Evolutionary conservation across 2,797 vertebrate genomes (phyloP).

Genomic region (Schizopygopsis malacanthus): DNA sequence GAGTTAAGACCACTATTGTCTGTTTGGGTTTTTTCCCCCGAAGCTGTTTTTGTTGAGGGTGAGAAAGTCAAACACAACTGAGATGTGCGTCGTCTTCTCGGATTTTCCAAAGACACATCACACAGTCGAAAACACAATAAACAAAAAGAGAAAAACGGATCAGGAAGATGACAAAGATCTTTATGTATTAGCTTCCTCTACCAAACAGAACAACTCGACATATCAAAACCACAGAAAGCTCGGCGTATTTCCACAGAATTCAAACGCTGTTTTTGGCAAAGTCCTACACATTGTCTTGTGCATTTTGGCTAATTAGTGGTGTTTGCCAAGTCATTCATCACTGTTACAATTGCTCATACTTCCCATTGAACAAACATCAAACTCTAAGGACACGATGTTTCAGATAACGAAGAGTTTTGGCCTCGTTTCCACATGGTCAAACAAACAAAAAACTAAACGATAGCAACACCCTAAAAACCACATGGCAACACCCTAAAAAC

Average conservation of each 20-base stretch:
- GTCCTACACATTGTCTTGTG: background rate
- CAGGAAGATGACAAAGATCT: background rate
- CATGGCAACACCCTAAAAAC: background rate
- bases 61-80: slow-evolving; percentile 66
- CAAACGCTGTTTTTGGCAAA: background rate
- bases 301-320: slow-evolving; percentile 4
- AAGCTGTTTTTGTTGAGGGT: slow-evolving; percentile 64
- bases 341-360: background rate
- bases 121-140: background rate
- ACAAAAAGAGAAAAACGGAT: background rate
- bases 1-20: slow-evolving; percentile 63
- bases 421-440: background rate
- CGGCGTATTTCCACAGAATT: background rate
- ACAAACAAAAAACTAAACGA: background rate
- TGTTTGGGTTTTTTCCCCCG: slow-evolving; percentile 45
- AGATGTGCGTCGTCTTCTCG: slow-evolving; percentile 5
- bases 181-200: background rate
- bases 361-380: background rate
- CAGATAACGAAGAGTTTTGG: background rate
- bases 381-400: background rate
- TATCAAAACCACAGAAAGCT: slow-evolving; percentile 3
- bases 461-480: no score
- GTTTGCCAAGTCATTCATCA: background rate
- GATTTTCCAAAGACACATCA: background rate
- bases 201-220: background rate